Percentiles rank a stretch among this genome's conserved stretches.
Conservation (phyloP, 2,888 invertebrate genomes). For the Aphidius colemani region DNA sequence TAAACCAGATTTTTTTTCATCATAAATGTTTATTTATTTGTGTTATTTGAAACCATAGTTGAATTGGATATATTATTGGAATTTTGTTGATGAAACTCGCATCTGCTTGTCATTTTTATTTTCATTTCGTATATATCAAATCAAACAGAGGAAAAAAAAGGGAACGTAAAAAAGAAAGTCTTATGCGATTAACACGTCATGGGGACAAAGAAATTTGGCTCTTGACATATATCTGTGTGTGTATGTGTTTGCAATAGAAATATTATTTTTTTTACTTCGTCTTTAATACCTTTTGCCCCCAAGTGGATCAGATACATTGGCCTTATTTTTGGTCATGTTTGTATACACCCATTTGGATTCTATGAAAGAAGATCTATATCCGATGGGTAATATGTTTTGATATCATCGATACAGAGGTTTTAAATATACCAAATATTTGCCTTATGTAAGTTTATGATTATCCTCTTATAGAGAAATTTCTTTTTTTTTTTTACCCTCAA, state of each 20-base stretch:
- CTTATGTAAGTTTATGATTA: too few relatives aligned
- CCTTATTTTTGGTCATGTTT: conserved; percentile 44
- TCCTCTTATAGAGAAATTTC: too few relatives aligned
- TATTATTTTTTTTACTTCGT: conserved; percentile 39
- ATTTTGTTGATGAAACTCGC: conserved; percentile 12
- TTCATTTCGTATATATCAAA: conserved; percentile 11
- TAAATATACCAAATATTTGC: too few relatives aligned
- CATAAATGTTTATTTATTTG: conserved; percentile 23
- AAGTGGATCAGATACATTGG: conserved; percentile 25
- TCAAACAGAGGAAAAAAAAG: conserved; percentile 27
- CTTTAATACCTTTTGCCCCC: conserved; percentile 11
- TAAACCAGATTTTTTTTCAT: background rate
- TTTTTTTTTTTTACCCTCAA: too few relatives aligned
- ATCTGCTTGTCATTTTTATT: conserved; percentile 19
- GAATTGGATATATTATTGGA: conserved; percentile 9
- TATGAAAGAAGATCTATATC: conserved; percentile 13
- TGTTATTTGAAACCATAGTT: conserved; percentile 22
- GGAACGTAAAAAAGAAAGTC: conserved; percentile 30
- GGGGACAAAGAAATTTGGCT: conserved; percentile 42
- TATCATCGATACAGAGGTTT: too few relatives aligned
- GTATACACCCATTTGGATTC: conserved; percentile 47
- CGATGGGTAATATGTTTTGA: too few relatives aligned
- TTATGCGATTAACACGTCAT: conserved; percentile 54
- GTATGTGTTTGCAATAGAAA: conserved; percentile 41
- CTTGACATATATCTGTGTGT: background rate